Conservation (phyloP, 92 coral and sea anemone genomes). For the Parazoanthus swiftii region DNA sequence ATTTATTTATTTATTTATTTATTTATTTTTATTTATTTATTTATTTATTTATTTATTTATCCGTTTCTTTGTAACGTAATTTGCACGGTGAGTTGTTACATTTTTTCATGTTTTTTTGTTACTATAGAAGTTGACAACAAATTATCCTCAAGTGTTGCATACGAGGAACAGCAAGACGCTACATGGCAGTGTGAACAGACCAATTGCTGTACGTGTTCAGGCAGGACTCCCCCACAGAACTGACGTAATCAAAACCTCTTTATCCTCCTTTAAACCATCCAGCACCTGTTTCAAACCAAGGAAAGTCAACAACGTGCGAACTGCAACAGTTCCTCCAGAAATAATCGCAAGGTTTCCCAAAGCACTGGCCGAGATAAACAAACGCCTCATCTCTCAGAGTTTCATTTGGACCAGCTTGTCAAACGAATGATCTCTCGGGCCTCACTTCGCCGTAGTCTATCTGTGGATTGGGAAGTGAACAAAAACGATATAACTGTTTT, state of each 20-base stretch:
- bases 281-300: neutral
- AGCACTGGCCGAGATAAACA: conserved; percentile 37
- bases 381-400: conserved; percentile 35
- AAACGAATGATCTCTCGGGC: neutral
- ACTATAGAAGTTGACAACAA: conserved; percentile 7
- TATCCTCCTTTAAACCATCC: neutral
- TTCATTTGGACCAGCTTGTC: conserved; percentile 43
- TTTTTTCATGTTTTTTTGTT: neutral
- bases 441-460: neutral
- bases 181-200: neutral
- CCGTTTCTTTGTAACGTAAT: too few species aligned
- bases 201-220: neutral
- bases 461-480: neutral
- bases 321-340: conserved; percentile 22
- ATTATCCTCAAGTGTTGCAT: neutral
- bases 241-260: conserved; percentile 4
- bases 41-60: too few species aligned
- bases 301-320: neutral
- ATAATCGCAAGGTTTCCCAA: conserved; percentile 14
- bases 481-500: neutral
- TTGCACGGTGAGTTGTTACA: neutral
- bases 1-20: too few species aligned
- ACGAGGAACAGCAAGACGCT: conserved; percentile 1
- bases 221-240: neutral
- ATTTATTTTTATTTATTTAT: too few species aligned